Evolutionary conservation across 2,113 vertebrate genomes (phyloP), one percentile per base, ranked within the genome.

Genomic region (Lonchura striata): DNA sequence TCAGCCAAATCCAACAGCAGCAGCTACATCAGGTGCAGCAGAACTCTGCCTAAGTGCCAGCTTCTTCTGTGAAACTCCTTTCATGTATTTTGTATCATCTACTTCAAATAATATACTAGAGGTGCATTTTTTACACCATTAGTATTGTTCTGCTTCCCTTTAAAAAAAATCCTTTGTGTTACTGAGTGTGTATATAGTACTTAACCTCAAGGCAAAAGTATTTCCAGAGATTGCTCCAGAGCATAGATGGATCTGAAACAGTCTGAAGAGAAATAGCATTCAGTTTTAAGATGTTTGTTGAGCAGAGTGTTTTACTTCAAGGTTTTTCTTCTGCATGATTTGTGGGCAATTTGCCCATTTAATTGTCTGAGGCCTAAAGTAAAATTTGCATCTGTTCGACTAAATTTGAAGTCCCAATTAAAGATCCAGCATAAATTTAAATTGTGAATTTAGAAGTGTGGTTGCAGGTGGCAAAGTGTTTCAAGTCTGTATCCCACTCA

Each of bases 221-320:
- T 81, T 82, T 61, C 56, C 64, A 90, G 39, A 88, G 57, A 28
- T n/a, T 77, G 27, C 47, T 44, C 30, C 23, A 6, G 49, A 69
- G 28, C 13, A 24, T 2, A 49, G 46, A 30, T 0, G 0, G 59
- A 49, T 72, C 70, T 33, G 37, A 71, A 82, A 25, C 7, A 35
- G 16, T 33, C 63, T 44, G 47, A 77, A 86, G 68, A 69, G n/a
- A 70, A 53, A 64, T 19, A 53, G 7, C 17, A 21, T 44, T 82
- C 70, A 22, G 8, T 88, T 92, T 74, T 77, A 80, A 49, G 15
- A 28, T 11, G 4, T 66, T 88, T 3, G 1, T 25, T 81, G 39
- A 63, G 74, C 11, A 60, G 35, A 84, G 16, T 27, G 9, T 24
- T 80, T 75, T 81, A 47, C 42, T 93, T 94, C 64, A 66, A 47